phyloP scores from a whole-genome alignment of 2,797 vertebrate species.

The Ispidina lecontei region DNA sequence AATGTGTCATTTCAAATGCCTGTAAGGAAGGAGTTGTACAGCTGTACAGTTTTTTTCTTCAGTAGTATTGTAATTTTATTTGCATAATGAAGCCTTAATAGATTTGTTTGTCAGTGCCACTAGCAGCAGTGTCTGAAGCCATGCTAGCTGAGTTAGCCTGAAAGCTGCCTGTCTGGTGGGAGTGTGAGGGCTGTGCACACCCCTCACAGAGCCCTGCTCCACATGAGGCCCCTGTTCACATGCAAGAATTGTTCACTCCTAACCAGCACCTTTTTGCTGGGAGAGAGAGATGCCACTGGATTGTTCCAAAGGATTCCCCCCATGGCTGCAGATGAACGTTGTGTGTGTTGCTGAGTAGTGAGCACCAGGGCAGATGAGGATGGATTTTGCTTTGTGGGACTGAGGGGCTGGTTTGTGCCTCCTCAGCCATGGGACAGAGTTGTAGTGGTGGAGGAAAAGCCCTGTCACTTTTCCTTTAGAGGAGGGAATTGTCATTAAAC shows the following conservation, averaged over 20 bases:
- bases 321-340: not conserved
- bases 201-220: not conserved
- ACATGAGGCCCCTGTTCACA: not conserved
- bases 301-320: not conserved
- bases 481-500: not conserved
- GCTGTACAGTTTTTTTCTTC: not conserved
- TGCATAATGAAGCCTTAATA: not conserved
- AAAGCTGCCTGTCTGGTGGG: not conserved
- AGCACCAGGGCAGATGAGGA: not conserved
- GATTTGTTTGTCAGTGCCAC: not conserved
- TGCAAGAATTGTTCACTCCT: not conserved
- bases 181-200: not conserved
- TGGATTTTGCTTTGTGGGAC: not conserved
- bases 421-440: not conserved
- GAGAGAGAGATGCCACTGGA: not conserved
- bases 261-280: not conserved
- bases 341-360: not conserved
- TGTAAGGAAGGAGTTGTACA: not conserved
- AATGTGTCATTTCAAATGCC: conserved; percentile 16
- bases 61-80: not conserved
- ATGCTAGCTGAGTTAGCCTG: not conserved
- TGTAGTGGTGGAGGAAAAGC: not conserved
- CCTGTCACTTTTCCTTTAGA: not conserved
- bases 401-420: not conserved
- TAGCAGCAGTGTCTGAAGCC: not conserved